These are phyloP conservation scores for Oreortyx pictus DNA, from an alignment of 2,797 vertebrate species.

Conservation along the genomic window DNA sequence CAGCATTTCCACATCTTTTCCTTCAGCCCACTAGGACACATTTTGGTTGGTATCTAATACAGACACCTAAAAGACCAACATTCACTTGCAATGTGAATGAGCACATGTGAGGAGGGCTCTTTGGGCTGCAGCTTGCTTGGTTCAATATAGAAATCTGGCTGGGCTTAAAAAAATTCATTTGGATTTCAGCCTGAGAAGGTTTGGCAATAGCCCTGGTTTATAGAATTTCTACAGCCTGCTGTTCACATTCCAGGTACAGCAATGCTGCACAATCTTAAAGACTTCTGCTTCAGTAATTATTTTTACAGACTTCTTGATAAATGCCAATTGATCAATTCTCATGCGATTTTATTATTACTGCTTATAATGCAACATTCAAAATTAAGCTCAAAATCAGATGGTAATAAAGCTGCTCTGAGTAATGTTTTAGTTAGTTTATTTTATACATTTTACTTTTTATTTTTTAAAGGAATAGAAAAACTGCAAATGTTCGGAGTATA, in stretches of 20 bases:
- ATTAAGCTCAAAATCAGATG: constrained; percentile 51
- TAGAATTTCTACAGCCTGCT: constrained; percentile 42
- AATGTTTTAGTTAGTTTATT: background rate
- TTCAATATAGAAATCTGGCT: constrained; percentile 36
- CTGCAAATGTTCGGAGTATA: background rate
- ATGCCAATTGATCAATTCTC: constrained; percentile 41
- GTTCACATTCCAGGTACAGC: constrained; percentile 30
- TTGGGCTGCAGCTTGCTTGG: constrained; percentile 21
- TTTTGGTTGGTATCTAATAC: constrained; percentile 20
- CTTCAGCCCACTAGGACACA: background rate
- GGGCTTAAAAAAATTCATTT: constrained; percentile 29
- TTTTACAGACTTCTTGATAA: constrained; percentile 53
- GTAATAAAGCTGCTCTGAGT: background rate
- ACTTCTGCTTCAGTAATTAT: constrained; percentile 40
- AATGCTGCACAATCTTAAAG: background rate
- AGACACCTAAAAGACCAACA: background rate
- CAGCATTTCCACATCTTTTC: constrained; percentile 45
- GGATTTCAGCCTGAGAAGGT: constrained; percentile 31
- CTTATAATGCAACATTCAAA: background rate
- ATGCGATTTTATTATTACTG: constrained; percentile 8
- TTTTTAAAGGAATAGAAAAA: background rate
- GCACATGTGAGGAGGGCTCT: background rate
- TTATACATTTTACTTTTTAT: background rate
- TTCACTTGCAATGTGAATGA: constrained; percentile 7
- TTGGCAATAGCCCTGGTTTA: constrained; percentile 65